Conservation (phyloP, 2,113 vertebrate species). For the Telmatochromis sp. region DNA sequence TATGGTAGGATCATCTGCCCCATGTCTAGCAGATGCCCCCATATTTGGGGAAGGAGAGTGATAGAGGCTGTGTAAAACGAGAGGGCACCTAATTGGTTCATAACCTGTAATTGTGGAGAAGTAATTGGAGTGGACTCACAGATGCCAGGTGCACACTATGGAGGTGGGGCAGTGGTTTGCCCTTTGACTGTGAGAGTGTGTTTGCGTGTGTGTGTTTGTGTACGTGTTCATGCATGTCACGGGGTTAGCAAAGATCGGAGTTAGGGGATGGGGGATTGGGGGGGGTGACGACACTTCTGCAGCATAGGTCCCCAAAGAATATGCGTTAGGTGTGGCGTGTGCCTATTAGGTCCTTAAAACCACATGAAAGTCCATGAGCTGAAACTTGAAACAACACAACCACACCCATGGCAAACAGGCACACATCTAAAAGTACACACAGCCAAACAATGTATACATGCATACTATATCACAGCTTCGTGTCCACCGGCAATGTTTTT, state of each 20-base stretch:
- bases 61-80: constrained; percentile 65
- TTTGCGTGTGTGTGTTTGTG: not conserved
- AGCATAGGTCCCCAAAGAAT: constrained; percentile 23
- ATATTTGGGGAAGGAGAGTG: constrained; percentile 26
- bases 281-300: not conserved
- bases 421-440: not conserved
- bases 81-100: constrained; percentile 74
- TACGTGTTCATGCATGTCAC: not conserved
- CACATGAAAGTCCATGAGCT: constrained; percentile 26
- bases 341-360: constrained; percentile 39
- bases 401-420: not conserved
- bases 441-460: not conserved
- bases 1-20: not conserved
- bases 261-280: not conserved
- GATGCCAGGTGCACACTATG: constrained; percentile 71
- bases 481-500: constrained; percentile 11
- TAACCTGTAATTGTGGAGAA: constrained; percentile 69
- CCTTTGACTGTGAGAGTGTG: constrained; percentile 43
- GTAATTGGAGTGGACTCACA: constrained; percentile 72
- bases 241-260: not conserved
- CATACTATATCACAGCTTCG: not conserved
- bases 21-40: constrained; percentile 58
- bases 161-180: constrained; percentile 57
- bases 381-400: constrained; percentile 6
- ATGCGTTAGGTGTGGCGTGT: constrained; percentile 45